phyloP scores from a whole-genome alignment of 2,888 invertebrate species.

The Epinotia nisella region DNA sequence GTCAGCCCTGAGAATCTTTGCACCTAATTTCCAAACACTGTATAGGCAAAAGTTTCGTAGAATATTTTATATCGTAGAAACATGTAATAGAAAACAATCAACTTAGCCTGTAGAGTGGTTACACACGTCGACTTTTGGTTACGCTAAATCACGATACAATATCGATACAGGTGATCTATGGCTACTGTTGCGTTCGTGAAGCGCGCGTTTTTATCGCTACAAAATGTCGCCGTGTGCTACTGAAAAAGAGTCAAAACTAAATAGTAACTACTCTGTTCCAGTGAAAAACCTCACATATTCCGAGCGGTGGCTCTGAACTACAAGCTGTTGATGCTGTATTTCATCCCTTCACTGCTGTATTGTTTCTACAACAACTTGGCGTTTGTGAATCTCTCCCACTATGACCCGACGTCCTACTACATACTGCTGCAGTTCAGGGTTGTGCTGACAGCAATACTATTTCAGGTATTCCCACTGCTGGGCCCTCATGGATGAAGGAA shows the following conservation, averaged over 20 bases:
- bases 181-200: too few species aligned
- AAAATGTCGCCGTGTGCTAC: too few species aligned
- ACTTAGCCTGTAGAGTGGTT: too few species aligned
- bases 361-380: constrained; percentile 97
- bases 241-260: not conserved
- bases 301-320: constrained; percentile 85
- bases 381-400: constrained; percentile 94
- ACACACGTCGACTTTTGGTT: too few species aligned
- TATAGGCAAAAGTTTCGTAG: too few species aligned
- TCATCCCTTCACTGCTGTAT: constrained; percentile 95
- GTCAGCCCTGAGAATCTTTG: too few species aligned
- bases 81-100: too few species aligned
- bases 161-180: too few species aligned
- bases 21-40: too few species aligned
- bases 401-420: constrained; percentile 98
- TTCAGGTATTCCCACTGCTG: constrained; percentile 88
- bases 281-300: constrained; percentile 85
- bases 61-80: too few species aligned
- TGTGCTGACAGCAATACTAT: constrained; percentile 95
- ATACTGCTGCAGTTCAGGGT: constrained; percentile 95
- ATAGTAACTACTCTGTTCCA: constrained; percentile 75
- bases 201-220: too few species aligned
- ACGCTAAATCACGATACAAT: too few species aligned
- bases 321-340: constrained; percentile 90
- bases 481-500: not conserved